phyloP scores from a whole-genome alignment of 2,888 invertebrate genomes.

The Strigamia crassipes region DNA sequence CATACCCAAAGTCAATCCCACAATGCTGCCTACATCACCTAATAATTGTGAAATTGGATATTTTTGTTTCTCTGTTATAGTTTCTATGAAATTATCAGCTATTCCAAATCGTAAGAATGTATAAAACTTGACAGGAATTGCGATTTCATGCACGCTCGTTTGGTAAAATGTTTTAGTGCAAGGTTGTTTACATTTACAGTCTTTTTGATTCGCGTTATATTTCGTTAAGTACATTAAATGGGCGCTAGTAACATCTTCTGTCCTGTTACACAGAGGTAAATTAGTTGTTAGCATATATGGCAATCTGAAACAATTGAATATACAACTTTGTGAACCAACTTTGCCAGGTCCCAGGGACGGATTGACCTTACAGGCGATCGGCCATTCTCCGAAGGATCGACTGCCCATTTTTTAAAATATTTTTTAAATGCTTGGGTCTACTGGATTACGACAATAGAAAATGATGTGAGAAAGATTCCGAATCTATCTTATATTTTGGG shows the following conservation, averaged over 20 bases:
- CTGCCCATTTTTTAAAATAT: too few relatives aligned
- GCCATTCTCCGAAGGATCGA: too few relatives aligned
- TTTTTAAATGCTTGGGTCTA: too few relatives aligned
- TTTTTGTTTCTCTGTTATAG: neutral
- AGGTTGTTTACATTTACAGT: neutral
- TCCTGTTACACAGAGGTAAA: neutral
- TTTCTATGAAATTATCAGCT: neutral
- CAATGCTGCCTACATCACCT: neutral
- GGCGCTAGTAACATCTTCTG: neutral
- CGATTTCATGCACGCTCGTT: neutral
- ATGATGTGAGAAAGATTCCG: too few relatives aligned
- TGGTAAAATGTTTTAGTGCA: neutral
- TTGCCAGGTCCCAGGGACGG: too few relatives aligned
- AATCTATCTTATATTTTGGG: too few relatives aligned
- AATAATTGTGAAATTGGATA: neutral
- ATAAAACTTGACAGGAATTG: neutral
- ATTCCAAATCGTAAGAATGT: neutral
- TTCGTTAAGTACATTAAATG: neutral
- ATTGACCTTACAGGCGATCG: too few relatives aligned
- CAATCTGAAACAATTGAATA: neutral
- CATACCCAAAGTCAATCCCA: neutral
- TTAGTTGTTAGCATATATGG: neutral
- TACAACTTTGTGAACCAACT: too few relatives aligned
- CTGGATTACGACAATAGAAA: too few relatives aligned
- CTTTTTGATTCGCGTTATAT: neutral